These are phyloP conservation scores for Meda fulgida DNA, from an alignment of 2,797 vertebrate species.

Conservation along the genomic window DNA sequence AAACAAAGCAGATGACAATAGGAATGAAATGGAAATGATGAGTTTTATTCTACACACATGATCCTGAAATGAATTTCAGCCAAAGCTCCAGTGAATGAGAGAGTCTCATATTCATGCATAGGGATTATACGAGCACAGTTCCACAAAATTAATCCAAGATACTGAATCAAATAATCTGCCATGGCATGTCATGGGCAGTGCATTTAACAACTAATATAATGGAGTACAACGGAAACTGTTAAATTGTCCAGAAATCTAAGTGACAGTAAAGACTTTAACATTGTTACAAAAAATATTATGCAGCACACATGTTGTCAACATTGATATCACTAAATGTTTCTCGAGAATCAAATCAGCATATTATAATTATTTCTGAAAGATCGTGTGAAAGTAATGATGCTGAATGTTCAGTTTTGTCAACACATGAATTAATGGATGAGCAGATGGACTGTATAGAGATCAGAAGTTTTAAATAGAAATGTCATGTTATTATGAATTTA, in stretches of 20 bases:
- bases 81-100: background rate
- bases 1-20: slow-evolving; percentile 4
- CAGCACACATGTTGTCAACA: background rate
- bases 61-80: slow-evolving; percentile 15
- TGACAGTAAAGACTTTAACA: too few relatives aligned
- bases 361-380: background rate
- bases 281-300: background rate
- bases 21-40: slow-evolving; percentile 1
- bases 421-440: background rate
- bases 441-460: background rate
- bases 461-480: background rate
- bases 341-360: background rate
- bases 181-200: background rate
- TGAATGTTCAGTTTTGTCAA: background rate
- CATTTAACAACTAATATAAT: background rate
- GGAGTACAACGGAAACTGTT: background rate
- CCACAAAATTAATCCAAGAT: slow-evolving; percentile 29
- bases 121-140: background rate
- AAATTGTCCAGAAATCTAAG: background rate
- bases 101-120: slow-evolving; percentile 8
- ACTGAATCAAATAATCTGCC: background rate
- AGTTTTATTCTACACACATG: slow-evolving; percentile 12
- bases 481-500: background rate
- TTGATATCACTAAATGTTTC: background rate
- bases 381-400: background rate